A percentile compares a stretch with the other conserved stretches of the same genome.
phyloP scores from a whole-genome alignment of 1,140 invertebrate species.

The Polyergus mexicanus region DNA sequence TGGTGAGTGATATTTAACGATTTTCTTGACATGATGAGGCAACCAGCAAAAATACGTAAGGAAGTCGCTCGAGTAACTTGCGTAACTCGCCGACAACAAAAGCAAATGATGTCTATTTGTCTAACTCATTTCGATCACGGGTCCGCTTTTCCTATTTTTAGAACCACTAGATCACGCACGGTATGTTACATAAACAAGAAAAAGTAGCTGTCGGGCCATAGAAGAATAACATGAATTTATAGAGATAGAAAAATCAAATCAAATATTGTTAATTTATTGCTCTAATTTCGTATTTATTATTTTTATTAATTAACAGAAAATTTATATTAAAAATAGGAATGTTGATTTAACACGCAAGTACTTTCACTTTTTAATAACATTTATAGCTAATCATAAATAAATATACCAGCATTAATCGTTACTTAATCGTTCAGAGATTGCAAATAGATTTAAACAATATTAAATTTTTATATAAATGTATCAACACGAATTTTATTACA shows the following conservation, averaged over 20 bases:
- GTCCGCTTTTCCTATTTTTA: constrained; percentile 28
- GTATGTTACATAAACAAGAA: constrained; percentile 2
- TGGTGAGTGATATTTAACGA: constrained; percentile 65
- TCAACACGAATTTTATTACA: too few relatives aligned
- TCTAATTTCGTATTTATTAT: too few relatives aligned
- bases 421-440: too few relatives aligned
- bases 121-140: constrained; percentile 3
- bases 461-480: too few relatives aligned
- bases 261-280: too few relatives aligned
- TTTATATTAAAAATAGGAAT: neutral
- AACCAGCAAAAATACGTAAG: neutral
- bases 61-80: neutral
- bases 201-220: neutral
- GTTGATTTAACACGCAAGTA: neutral
- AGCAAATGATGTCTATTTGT: constrained; percentile 25
- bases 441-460: too few relatives aligned
- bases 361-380: too few relatives aligned
- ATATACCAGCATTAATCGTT: too few relatives aligned
- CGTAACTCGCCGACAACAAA: neutral
- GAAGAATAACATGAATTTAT: neutral
- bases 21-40: neutral
- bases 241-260: too few relatives aligned
- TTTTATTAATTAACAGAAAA: too few relatives aligned
- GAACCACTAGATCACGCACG: constrained; percentile 1
- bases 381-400: too few relatives aligned